These are phyloP conservation scores for Camponotus floridanus DNA, from an alignment of 1,140 invertebrate species.

Conservation along the genomic window DNA sequence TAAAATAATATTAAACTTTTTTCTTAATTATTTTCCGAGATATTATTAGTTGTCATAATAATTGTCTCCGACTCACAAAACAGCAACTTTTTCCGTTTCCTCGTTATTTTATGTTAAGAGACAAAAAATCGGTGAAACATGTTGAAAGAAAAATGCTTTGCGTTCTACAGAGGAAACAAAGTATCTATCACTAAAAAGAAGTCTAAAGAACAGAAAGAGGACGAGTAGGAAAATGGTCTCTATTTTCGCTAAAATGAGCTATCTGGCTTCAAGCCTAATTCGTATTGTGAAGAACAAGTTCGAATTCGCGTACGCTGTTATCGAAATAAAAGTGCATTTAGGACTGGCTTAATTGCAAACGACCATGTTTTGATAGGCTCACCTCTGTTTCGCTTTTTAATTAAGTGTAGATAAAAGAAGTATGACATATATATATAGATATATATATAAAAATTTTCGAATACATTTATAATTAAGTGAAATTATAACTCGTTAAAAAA, in stretches of 20 bases:
- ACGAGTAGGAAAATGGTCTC: conserved; percentile 9
- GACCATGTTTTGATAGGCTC: neutral
- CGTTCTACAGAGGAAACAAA: neutral
- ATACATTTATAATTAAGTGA: neutral
- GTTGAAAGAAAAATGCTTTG: conserved; percentile 41
- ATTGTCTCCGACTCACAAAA: neutral
- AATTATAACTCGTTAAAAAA: no score
- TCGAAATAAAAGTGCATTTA: conserved; percentile 45
- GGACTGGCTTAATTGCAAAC: neutral
- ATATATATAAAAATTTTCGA: neutral
- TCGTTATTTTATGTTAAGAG: neutral
- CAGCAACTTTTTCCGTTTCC: neutral
- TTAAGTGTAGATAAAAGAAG: neutral
- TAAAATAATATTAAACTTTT: conserved; percentile 10
- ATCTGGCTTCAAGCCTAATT: conserved; percentile 43
- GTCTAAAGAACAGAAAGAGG: conserved; percentile 29
- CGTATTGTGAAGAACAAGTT: conserved; percentile 39
- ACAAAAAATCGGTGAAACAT: conserved; percentile 28
- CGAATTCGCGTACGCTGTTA: conserved; percentile 5
- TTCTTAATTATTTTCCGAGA: neutral
- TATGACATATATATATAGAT: neutral
- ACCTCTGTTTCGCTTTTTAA: neutral
- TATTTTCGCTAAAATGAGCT: conserved; percentile 54
- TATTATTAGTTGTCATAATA: neutral
- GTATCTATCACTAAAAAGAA: conserved; percentile 28